These are phyloP conservation scores for Heliopora coerulea DNA, from an alignment of 92 coral and sea anemone species.

Conservation along the genomic window DNA sequence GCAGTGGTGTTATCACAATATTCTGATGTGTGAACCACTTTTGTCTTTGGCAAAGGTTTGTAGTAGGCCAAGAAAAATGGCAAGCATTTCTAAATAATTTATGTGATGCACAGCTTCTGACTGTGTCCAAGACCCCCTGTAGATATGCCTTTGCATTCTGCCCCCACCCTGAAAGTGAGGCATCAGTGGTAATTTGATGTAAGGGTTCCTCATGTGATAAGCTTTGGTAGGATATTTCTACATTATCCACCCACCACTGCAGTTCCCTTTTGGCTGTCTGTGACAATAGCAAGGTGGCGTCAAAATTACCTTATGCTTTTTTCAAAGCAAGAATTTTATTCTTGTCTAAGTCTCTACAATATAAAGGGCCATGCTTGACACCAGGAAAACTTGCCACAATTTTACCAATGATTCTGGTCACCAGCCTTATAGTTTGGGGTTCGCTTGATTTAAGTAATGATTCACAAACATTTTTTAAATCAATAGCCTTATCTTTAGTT, in stretches of 20 bases:
- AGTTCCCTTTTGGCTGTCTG: slow-evolving; percentile 7
- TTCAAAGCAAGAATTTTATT: slow-evolving; percentile 53
- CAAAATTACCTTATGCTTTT: slow-evolving; percentile 51
- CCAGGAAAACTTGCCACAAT: slow-evolving; percentile 16
- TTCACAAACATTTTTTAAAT: slow-evolving; percentile 52
- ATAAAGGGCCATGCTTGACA: slow-evolving; percentile 16
- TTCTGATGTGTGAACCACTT: not conserved
- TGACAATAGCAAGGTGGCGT: slow-evolving; percentile 42
- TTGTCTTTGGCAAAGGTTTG: slow-evolving; percentile 8
- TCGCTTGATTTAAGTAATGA: slow-evolving; percentile 25
- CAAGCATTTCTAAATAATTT: slow-evolving; percentile 53
- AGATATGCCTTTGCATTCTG: slow-evolving; percentile 28
- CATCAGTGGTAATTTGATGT: slow-evolving; percentile 15
- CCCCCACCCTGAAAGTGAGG: slow-evolving; percentile 46
- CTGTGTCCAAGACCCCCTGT: slow-evolving; percentile 26
- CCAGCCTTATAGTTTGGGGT: slow-evolving; percentile 5
- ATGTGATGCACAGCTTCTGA: slow-evolving; percentile 38
- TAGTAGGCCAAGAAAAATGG: slow-evolving; percentile 43
- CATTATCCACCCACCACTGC: slow-evolving; percentile 16
- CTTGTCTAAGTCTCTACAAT: slow-evolving; percentile 15
- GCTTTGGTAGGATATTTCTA: not conserved
- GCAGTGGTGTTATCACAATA: slow-evolving; percentile 2
- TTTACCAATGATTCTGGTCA: slow-evolving; percentile 9
- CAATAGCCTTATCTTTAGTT: slow-evolving; percentile 10
- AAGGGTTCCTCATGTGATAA: not conserved